Percentiles rank a stretch among this genome's conserved stretches.
phyloP scores from a whole-genome alignment of 92 coral and sea anemone species.

The Nematostella vectensis region DNA sequence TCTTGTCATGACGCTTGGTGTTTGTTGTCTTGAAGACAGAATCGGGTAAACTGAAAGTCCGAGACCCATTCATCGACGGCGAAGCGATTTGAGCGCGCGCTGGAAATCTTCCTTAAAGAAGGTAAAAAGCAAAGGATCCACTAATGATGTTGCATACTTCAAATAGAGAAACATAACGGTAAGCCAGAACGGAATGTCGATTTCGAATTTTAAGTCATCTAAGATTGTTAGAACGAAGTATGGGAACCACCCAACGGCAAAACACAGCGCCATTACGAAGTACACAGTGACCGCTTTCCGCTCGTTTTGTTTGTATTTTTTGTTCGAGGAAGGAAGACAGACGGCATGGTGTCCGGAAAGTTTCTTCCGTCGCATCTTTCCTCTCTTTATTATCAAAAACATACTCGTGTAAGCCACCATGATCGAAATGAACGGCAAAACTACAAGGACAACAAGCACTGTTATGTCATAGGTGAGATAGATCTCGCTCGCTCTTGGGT shows the following conservation, averaged over 20 bases:
- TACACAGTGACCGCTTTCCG: conserved; percentile 30
- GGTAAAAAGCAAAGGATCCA: conserved; percentile 52
- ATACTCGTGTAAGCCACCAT: conserved; percentile 22
- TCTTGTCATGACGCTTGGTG: no score
- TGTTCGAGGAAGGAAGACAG: conserved; percentile 3
- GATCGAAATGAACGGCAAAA: conserved; percentile 21
- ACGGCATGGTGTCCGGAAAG: background rate
- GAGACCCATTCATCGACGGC: background rate
- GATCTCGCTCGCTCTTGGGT: background rate
- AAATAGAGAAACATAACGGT: conserved; percentile 30
- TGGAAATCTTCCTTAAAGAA: conserved; percentile 58
- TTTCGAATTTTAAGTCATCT: conserved; percentile 24
- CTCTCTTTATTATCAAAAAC: conserved; percentile 12
- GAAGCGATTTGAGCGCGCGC: conserved; percentile 23
- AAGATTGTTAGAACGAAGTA: conserved; percentile 44
- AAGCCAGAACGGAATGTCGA: conserved; percentile 39
- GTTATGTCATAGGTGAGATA: conserved; percentile 14
- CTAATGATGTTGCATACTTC: conserved; percentile 46
- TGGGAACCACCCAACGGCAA: conserved; percentile 63
- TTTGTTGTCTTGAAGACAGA: no score
- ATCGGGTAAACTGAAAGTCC: no score
- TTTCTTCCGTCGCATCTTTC: background rate
- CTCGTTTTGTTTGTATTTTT: conserved; percentile 25
- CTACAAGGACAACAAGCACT: conserved; percentile 22
- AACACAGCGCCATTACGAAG: conserved; percentile 35